phyloP scores from a whole-genome alignment of 2,113 vertebrate species.

The Alces alces region DNA sequence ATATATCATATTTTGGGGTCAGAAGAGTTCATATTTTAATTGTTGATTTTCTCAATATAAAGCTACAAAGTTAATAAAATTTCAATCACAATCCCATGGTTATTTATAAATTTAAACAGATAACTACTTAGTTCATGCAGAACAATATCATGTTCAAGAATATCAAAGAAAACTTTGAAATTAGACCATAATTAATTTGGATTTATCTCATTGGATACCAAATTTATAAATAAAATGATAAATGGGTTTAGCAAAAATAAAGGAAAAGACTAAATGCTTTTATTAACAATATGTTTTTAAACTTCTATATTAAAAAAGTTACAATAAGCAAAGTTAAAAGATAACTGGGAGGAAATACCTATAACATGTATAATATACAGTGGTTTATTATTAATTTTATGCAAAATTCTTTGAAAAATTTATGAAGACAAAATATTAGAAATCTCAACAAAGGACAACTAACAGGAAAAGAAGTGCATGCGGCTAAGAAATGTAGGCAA shows the following conservation, averaged over 20 bases:
- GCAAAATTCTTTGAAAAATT: neutral
- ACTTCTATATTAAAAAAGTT: neutral
- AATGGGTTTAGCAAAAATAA: neutral
- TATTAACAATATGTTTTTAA: neutral
- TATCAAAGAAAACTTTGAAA: neutral
- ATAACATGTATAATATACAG: neutral
- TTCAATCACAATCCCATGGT: neutral
- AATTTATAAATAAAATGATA: constrained; percentile 4
- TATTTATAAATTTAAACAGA: neutral
- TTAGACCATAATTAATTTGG: neutral
- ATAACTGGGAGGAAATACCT: neutral
- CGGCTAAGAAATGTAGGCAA: neutral
- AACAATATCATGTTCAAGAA: neutral
- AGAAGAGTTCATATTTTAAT: neutral
- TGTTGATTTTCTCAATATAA: neutral
- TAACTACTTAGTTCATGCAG: neutral
- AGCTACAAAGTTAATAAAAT: neutral
- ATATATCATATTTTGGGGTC: neutral
- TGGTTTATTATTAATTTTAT: neutral
- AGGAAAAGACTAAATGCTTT: neutral
- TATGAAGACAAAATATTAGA: neutral
- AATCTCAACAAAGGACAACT: neutral
- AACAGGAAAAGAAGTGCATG: neutral
- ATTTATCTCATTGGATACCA: neutral
- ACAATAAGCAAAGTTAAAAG: neutral